phyloP scores from a whole-genome alignment of 1,140 invertebrate species.

The Drosophila setifemur region DNA sequence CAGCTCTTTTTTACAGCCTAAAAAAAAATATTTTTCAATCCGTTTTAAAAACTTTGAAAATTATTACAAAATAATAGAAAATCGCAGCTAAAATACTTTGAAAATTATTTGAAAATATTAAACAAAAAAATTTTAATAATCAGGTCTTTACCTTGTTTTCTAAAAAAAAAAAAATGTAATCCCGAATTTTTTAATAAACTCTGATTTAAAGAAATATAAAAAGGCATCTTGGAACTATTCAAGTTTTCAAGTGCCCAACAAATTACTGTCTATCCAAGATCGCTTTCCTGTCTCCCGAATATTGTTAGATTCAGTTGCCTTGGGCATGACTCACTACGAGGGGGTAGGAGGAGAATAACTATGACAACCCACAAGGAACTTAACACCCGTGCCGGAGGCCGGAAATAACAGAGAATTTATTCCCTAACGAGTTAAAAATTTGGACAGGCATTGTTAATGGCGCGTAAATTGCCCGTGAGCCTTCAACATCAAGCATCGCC shows the following conservation, averaged over 20 bases:
- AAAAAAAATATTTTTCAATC: no score
- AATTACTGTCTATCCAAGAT: background rate
- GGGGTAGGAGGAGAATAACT: background rate
- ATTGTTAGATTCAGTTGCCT: background rate
- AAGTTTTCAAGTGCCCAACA: no score
- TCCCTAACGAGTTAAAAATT: constrained; percentile 50
- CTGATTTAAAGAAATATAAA: no score
- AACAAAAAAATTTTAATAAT: background rate
- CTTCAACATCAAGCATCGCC: no score
- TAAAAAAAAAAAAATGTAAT: no score
- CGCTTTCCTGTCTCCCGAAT: background rate
- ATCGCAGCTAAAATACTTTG: background rate
- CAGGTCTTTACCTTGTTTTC: background rate
- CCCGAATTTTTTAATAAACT: no score
- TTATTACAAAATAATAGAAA: background rate
- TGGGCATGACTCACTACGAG: constrained; percentile 11
- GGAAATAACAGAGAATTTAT: constrained; percentile 59
- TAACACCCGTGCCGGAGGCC: constrained; percentile 40
- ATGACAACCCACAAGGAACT: constrained; percentile 47
- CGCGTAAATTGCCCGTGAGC: constrained; percentile 47
- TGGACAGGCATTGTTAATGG: constrained; percentile 49
- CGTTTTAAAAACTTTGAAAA: background rate
- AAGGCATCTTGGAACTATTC: no score
- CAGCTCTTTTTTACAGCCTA: background rate
- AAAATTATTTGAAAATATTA: background rate